A percentile compares a stretch with the other conserved stretches of the same genome.
Conservation (phyloP, 2,113 vertebrate species). For the Burhinus bistriatus region DNA sequence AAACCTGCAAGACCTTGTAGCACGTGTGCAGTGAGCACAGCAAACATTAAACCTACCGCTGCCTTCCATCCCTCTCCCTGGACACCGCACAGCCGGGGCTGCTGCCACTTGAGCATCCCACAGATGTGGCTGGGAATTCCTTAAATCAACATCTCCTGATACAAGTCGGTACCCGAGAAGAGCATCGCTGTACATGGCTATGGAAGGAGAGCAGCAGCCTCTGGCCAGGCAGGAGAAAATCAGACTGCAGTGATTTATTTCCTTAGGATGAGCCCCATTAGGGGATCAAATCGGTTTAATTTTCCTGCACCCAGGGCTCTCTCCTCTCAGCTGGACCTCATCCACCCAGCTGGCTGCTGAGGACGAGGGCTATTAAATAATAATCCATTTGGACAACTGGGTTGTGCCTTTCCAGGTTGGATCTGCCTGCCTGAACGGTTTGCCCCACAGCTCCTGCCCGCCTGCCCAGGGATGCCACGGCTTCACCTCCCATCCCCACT, state of each 20-base stretch:
- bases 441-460: background rate
- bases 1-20: background rate
- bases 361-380: background rate
- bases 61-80: background rate
- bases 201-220: background rate
- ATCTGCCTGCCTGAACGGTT: background rate
- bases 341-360: background rate
- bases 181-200: background rate
- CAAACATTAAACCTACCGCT: background rate
- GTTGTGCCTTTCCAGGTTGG: background rate
- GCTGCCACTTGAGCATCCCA: background rate
- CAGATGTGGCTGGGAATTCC: background rate
- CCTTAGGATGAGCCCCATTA: background rate
- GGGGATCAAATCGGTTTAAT: background rate
- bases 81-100: background rate
- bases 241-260: accelerated
- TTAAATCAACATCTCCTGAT: background rate
- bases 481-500: background rate
- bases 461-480: background rate
- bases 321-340: background rate
- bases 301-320: background rate
- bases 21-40: accelerated
- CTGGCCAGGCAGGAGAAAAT: background rate
- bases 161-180: background rate
- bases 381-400: background rate